Conservation (phyloP, 2,888 invertebrate species). For the Chloroclysta siterata region DNA sequence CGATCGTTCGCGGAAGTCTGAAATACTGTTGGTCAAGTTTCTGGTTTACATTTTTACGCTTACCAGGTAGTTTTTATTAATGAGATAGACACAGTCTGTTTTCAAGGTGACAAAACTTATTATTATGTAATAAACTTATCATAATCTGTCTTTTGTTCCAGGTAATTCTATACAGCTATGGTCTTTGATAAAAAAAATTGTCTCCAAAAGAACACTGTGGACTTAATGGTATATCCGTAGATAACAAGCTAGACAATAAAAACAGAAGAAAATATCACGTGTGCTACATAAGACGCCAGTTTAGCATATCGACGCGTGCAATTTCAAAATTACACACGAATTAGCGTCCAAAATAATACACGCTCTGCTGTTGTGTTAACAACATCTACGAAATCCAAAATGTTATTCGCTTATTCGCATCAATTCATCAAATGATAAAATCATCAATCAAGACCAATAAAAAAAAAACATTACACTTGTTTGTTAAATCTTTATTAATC, state of each 20-base stretch:
- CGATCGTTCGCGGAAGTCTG: constrained; percentile 18
- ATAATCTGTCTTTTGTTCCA: constrained; percentile 39
- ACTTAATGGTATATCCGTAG: not conserved
- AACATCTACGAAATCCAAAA: no score
- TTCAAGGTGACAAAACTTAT: constrained; percentile 28
- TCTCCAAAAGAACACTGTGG: not conserved
- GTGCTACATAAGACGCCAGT: no score
- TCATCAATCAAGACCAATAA: no score
- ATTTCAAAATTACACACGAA: no score
- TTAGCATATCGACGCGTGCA: no score
- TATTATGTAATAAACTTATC: constrained; percentile 32
- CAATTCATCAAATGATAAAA: no score
- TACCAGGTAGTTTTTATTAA: constrained; percentile 11
- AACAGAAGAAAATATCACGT: not conserved
- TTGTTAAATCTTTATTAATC: no score
- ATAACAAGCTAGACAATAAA: not conserved
- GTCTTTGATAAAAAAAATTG: not conserved
- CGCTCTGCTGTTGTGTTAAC: no score
- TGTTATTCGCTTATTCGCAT: no score
- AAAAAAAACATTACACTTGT: no score
- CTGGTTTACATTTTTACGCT: constrained; percentile 6
- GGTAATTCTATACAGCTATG: constrained; percentile 35
- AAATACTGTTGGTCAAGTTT: constrained; percentile 14
- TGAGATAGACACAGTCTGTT: constrained; percentile 14
- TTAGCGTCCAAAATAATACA: no score